A percentile compares a stretch with the other conserved stretches of the same genome.
phyloP scores from a whole-genome alignment of 2,113 vertebrate genomes.

The Chaetodon trifascialis region DNA sequence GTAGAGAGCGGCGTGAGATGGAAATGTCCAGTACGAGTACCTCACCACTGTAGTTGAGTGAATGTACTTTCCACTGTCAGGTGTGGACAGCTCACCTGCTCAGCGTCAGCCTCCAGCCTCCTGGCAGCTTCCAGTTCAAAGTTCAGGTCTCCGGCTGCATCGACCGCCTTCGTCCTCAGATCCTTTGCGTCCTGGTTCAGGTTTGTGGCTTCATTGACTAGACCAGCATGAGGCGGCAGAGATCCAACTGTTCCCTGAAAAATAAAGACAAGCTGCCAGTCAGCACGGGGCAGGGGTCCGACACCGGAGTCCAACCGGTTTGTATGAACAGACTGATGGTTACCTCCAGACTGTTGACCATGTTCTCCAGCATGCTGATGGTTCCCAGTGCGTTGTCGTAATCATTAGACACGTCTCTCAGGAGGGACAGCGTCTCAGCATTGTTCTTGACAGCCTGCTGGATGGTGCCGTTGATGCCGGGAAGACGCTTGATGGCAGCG shows the following conservation, averaged over 20 bases:
- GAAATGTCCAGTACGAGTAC: too few relatives aligned
- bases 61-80: background rate
- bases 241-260: conserved; percentile 52
- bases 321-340: background rate
- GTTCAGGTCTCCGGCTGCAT: background rate
- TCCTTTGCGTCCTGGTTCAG: conserved; percentile 48
- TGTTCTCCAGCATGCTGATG: conserved; percentile 68
- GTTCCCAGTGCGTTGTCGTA: conserved; percentile 65
- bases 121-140: conserved; percentile 7
- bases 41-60: too few relatives aligned
- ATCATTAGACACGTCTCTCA: conserved; percentile 72
- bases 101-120: conserved; percentile 27
- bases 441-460: conserved; percentile 82
- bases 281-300: background rate
- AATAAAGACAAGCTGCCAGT: background rate
- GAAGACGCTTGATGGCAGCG: conserved; percentile 87
- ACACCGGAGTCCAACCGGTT: background rate
- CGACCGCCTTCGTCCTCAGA: conserved; percentile 8
- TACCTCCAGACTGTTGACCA: conserved; percentile 87
- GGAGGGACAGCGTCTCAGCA: conserved; percentile 59
- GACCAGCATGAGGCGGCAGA: conserved; percentile 1
- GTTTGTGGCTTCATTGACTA: conserved; percentile 45
- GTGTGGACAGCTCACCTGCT: conserved; percentile 64
- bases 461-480: conserved; percentile 84
- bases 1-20: too few relatives aligned